These are phyloP conservation scores for Popillia japonica DNA, from an alignment of 1,140 invertebrate genomes.

Conservation along the genomic window DNA sequence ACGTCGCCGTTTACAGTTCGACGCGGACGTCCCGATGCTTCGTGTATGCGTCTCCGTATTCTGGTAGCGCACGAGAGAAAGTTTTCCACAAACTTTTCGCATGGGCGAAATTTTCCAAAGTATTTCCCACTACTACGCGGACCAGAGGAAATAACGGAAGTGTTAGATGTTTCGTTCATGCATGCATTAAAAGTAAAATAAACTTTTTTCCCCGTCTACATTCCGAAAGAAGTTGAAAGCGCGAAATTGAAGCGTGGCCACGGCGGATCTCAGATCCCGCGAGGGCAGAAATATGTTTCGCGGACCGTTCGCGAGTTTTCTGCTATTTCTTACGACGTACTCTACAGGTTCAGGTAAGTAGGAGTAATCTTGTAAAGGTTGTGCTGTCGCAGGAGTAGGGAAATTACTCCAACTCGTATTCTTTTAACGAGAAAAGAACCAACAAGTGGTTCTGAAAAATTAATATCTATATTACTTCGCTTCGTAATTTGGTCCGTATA, in stretches of 20 bases:
- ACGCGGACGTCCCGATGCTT: constrained; percentile 16
- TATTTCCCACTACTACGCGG: too few species aligned
- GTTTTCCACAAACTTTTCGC: not conserved
- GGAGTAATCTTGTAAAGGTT: not conserved
- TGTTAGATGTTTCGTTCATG: not conserved
- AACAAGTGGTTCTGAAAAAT: constrained; percentile 30
- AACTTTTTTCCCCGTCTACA: not conserved
- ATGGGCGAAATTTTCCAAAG: not conserved
- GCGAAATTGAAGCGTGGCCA: not conserved
- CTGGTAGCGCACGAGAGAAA: not conserved
- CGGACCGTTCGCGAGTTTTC: not conserved
- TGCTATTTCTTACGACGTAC: not conserved
- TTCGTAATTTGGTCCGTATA: too few species aligned
- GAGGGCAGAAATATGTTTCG: not conserved
- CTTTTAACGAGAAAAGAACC: not conserved
- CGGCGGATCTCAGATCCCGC: not conserved
- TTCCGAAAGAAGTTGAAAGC: not conserved
- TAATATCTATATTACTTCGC: not conserved
- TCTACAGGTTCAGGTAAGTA: not conserved
- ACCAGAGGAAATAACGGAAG: not conserved
- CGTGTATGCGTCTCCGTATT: not conserved
- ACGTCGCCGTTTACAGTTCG: constrained; percentile 16
- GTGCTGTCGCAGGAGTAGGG: not conserved
- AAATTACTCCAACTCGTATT: not conserved
- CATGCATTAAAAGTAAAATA: not conserved